Conservation (phyloP, 2,888 invertebrate species). For the Rapana venosa region DNA sequence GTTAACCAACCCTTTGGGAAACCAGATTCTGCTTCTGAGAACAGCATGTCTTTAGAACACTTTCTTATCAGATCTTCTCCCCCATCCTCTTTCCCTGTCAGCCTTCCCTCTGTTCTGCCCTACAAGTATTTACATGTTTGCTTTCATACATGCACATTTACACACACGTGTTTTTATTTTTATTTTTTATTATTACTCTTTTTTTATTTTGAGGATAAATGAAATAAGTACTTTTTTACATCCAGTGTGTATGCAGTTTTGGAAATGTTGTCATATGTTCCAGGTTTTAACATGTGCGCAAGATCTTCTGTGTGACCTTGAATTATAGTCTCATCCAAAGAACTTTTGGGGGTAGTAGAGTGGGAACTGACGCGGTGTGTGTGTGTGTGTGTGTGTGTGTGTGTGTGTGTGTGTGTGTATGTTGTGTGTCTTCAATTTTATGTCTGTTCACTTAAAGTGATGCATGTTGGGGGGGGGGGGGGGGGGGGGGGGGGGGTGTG, state of each 20-base stretch:
- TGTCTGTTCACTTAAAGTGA: too few relatives aligned
- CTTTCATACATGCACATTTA: not conserved
- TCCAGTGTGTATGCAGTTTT: not conserved
- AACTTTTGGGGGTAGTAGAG: not conserved
- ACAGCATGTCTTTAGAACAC: not conserved
- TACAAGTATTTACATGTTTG: not conserved
- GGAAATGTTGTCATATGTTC: not conserved
- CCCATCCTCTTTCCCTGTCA: not conserved
- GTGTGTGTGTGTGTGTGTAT: conserved; percentile 5
- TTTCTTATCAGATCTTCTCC: not conserved
- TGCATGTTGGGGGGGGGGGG: not conserved
- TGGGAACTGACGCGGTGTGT: not conserved
- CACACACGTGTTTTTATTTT: too few relatives aligned
- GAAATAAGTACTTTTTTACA: too few relatives aligned
- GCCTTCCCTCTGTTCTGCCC: not conserved
- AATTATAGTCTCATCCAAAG: too few relatives aligned
- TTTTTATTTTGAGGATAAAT: too few relatives aligned
- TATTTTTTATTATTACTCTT: too few relatives aligned
- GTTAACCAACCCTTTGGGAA: too few relatives aligned
- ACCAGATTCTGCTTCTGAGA: not conserved
- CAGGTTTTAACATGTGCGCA: not conserved
- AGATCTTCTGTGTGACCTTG: too few relatives aligned
- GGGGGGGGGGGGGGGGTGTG: not conserved
- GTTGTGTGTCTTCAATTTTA: too few relatives aligned
- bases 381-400: conserved; percentile 6